These are phyloP conservation scores for Botia almorhae DNA, from an alignment of 2,797 vertebrate genomes.

Conservation along the genomic window DNA sequence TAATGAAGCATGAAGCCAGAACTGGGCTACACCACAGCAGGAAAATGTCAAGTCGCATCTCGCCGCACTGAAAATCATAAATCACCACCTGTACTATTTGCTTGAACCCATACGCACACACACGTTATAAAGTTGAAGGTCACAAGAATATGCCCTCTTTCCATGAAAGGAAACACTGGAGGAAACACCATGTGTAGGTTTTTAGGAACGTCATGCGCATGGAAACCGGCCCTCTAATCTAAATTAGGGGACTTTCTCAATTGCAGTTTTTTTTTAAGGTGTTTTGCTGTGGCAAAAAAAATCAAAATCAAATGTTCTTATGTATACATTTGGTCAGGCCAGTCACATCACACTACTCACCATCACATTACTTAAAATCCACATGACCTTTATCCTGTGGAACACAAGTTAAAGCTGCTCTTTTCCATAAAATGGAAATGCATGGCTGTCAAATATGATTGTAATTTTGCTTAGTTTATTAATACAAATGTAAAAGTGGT, in stretches of 20 bases:
- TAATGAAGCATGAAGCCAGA: conserved; percentile 80
- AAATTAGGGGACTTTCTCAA: neutral
- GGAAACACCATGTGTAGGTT: conserved; percentile 3
- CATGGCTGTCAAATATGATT: too few species aligned
- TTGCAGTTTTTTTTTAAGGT: neutral
- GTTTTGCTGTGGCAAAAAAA: neutral
- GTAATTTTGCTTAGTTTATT: too few species aligned
- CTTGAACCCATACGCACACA: conserved; percentile 48
- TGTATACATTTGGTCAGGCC: too few species aligned
- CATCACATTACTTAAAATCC: too few species aligned
- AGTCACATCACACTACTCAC: too few species aligned
- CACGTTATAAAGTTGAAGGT: conserved; percentile 42
- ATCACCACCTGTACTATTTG: conserved; percentile 67
- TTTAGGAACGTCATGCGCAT: neutral
- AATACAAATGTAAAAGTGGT: too few species aligned
- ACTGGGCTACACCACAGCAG: conserved; percentile 81
- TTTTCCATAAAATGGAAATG: too few species aligned
- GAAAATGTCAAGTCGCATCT: conserved; percentile 83
- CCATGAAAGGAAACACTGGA: conserved; percentile 24
- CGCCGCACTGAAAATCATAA: conserved; percentile 75
- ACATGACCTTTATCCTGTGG: too few species aligned
- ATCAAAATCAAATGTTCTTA: neutral
- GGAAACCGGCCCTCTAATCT: neutral
- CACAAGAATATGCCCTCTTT: conserved; percentile 49
- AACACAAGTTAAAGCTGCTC: too few species aligned